A percentile compares a stretch with the other conserved stretches of the same genome.
These are phyloP conservation scores for Stenodema calcarata DNA, from an alignment of 2,888 invertebrate species.

Conservation along the genomic window DNA sequence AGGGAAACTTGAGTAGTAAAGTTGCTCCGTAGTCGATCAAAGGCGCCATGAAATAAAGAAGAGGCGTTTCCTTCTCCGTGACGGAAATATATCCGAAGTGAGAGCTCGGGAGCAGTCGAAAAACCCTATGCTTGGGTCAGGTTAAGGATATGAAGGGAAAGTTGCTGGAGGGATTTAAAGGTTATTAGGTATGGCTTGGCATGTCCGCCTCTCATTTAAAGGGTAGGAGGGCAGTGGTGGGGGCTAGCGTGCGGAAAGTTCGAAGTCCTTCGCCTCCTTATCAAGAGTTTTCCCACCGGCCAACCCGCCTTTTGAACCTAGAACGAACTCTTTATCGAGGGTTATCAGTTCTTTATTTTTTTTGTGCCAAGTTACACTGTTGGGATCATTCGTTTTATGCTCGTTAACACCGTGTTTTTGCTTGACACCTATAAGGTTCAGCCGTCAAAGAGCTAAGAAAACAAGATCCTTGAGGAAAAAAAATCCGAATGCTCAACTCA, in stretches of 20 bases:
- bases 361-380: too few relatives aligned
- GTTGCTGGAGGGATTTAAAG: constrained; percentile 13
- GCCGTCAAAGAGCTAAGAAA: too few relatives aligned
- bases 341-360: not conserved
- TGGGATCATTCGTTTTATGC: too few relatives aligned
- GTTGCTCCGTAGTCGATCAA: not conserved
- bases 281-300: constrained; percentile 15
- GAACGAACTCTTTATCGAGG: not conserved
- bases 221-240: not conserved
- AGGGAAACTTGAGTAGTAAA: not conserved
- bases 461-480: too few relatives aligned
- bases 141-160: not conserved
- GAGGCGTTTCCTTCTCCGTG: not conserved
- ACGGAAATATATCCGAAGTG: not conserved
- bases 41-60: constrained; percentile 10
- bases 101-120: not conserved
- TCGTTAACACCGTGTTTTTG: too few relatives aligned
- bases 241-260: constrained; percentile 23
- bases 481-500: too few relatives aligned
- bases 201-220: constrained; percentile 29
- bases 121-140: not conserved
- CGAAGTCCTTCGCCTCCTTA: constrained; percentile 13
- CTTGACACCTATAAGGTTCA: too few relatives aligned
- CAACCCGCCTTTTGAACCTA: not conserved
- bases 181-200: constrained; percentile 35